Conservation (phyloP, 2,797 vertebrate species). For the Ciconia nigra region DNA sequence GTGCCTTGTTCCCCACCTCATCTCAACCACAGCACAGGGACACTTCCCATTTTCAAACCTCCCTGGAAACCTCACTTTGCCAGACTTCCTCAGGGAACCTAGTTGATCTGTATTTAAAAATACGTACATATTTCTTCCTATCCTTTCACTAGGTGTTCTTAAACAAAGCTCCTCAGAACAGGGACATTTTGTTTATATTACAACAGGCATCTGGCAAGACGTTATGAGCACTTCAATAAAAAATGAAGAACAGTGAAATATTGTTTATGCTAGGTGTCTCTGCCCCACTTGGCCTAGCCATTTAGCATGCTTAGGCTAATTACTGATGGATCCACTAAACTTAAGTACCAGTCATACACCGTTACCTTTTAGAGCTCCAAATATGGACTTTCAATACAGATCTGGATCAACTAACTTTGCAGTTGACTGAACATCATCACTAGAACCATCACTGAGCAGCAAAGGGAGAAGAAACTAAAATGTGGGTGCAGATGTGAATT, state of each 20-base stretch:
- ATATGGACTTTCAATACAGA: not conserved
- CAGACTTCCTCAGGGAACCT: not conserved
- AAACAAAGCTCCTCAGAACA: not conserved
- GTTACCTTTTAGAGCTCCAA: not conserved
- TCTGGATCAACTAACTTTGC: not conserved
- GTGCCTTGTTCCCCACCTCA: not conserved
- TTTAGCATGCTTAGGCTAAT: not conserved
- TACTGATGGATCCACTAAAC: not conserved
- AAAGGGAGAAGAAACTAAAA: not conserved
- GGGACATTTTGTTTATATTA: not conserved
- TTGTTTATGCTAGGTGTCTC: not conserved
- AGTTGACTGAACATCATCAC: not conserved
- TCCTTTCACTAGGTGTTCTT: not conserved
- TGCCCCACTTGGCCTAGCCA: not conserved
- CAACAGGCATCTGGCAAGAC: not conserved
- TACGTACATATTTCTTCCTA: not conserved
- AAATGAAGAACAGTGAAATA: not conserved
- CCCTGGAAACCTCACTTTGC: not conserved
- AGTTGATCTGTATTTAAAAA: not conserved
- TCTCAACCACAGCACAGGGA: accelerated
- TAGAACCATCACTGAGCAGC: not conserved
- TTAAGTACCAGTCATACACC: not conserved
- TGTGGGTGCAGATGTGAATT: not conserved
- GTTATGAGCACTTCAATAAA: not conserved
- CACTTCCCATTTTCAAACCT: not conserved